Percentiles rank a stretch among this genome's conserved stretches.
Evolutionary conservation across 2,113 vertebrate species (phyloP).

Genomic region (Perognathus longimembris): DNA sequence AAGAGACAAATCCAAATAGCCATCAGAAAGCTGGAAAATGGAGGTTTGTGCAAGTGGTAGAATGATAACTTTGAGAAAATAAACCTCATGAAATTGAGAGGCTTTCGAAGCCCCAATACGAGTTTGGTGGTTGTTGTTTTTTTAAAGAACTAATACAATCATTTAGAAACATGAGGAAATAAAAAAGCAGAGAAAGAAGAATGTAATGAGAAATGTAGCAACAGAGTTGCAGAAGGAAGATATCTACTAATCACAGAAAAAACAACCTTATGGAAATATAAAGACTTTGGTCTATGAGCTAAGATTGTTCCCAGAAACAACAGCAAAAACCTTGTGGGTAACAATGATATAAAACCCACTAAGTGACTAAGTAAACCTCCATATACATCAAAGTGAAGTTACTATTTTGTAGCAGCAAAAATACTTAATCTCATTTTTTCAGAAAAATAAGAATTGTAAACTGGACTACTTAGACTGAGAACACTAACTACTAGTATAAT

Average conservation of each 20-base stretch:
- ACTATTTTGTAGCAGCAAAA: not conserved
- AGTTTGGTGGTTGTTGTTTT: too few species aligned
- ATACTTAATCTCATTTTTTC: not conserved
- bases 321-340: not conserved
- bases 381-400: not conserved
- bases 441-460: conserved; percentile 14
- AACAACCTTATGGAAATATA: not conserved
- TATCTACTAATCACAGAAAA: not conserved
- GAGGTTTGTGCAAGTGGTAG: too few species aligned
- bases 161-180: not conserved
- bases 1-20: too few species aligned
- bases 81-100: too few species aligned
- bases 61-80: too few species aligned
- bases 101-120: too few species aligned
- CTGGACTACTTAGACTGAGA: not conserved
- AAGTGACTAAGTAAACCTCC: not conserved
- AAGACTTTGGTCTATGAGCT: not conserved
- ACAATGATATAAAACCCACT: not conserved
- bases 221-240: not conserved
- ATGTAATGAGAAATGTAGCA: not conserved
- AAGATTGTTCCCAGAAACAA: not conserved
- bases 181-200: not conserved
- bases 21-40: too few species aligned
- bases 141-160: too few species aligned
- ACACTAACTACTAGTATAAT: not conserved